Percentiles rank a stretch among this genome's conserved stretches.
phyloP scores from a whole-genome alignment of 2,113 vertebrate species.

The Zapornia atra region DNA sequence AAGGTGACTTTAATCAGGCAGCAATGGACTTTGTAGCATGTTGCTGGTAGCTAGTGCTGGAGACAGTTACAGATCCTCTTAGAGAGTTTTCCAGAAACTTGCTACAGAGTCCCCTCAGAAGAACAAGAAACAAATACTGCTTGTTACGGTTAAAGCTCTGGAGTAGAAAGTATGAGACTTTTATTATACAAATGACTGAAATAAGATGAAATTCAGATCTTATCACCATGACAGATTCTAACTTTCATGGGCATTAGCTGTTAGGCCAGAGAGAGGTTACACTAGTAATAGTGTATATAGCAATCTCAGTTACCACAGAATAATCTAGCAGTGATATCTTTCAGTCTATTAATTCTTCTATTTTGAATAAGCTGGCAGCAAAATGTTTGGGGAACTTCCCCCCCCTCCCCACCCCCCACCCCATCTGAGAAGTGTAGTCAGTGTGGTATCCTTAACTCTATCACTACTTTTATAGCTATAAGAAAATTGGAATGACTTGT shows the following conservation, averaged over 20 bases:
- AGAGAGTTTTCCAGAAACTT: background rate
- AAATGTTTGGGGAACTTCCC: rapidly evolving
- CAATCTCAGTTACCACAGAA: background rate
- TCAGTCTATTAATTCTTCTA: background rate
- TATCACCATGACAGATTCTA: background rate
- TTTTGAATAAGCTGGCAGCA: background rate
- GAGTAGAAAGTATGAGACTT: background rate
- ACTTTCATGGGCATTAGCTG: background rate
- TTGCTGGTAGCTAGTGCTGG: background rate
- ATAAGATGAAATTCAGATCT: background rate
- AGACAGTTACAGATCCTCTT: background rate
- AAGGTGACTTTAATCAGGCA: background rate
- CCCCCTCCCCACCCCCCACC: background rate
- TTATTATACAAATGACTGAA: background rate
- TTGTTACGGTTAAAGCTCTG: background rate
- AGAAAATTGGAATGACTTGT: background rate
- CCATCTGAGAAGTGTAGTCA: background rate
- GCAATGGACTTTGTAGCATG: background rate
- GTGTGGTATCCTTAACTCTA: background rate
- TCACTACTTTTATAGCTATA: background rate
- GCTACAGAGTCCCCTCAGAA: background rate
- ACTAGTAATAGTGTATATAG: background rate
- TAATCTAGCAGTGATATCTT: background rate
- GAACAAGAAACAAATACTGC: background rate
- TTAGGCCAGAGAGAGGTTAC: background rate